Percentiles rank a stretch among this genome's conserved stretches.
Evolutionary conservation across 2,113 vertebrate species (phyloP).

Genomic region (Speoplatyrhinus poulsoni): DNA sequence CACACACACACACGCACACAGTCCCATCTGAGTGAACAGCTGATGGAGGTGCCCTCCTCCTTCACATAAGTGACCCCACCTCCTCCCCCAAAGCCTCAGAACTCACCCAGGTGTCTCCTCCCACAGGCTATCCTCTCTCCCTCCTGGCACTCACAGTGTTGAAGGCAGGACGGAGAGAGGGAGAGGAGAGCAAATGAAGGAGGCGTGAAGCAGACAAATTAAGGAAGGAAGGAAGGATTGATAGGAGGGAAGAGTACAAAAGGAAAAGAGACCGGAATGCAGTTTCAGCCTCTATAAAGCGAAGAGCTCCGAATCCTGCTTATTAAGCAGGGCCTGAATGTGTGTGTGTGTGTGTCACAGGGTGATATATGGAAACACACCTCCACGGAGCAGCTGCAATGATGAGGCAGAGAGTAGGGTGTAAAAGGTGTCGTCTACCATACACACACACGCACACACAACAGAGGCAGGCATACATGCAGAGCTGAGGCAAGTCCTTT

Average conservation of each 20-base stretch:
- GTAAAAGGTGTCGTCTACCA: slow-evolving; percentile 69
- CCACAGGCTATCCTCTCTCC: slow-evolving; percentile 34
- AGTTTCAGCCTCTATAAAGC: slow-evolving; percentile 71
- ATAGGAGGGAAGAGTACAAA: slow-evolving; percentile 28
- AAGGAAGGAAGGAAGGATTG: slow-evolving; percentile 23
- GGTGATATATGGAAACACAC: slow-evolving; percentile 76
- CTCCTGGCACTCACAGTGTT: not conserved
- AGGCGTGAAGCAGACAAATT: not conserved
- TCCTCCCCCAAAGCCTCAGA: slow-evolving; percentile 58
- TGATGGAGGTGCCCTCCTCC: slow-evolving; percentile 58
- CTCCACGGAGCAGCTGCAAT: slow-evolving; percentile 76
- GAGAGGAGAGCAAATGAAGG: slow-evolving; percentile 17
- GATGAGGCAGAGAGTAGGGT: slow-evolving; percentile 74
- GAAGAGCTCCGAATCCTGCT: slow-evolving; percentile 75
- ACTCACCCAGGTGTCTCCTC: slow-evolving; percentile 70
- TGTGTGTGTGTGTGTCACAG: slow-evolving; percentile 46
- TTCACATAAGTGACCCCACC: slow-evolving; percentile 28
- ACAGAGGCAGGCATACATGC: slow-evolving; percentile 16
- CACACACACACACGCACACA: slow-evolving; percentile 22
- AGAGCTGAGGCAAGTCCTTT: slow-evolving; percentile 66
- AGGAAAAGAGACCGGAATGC: slow-evolving; percentile 53
- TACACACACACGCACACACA: slow-evolving; percentile 30
- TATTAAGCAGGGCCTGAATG: slow-evolving; percentile 69
- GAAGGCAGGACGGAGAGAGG: slow-evolving; percentile 15
- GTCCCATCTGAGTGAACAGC: slow-evolving; percentile 59